These are phyloP conservation scores for Chydorus sphaericus DNA, from an alignment of 2,888 invertebrate genomes.

Conservation along the genomic window DNA sequence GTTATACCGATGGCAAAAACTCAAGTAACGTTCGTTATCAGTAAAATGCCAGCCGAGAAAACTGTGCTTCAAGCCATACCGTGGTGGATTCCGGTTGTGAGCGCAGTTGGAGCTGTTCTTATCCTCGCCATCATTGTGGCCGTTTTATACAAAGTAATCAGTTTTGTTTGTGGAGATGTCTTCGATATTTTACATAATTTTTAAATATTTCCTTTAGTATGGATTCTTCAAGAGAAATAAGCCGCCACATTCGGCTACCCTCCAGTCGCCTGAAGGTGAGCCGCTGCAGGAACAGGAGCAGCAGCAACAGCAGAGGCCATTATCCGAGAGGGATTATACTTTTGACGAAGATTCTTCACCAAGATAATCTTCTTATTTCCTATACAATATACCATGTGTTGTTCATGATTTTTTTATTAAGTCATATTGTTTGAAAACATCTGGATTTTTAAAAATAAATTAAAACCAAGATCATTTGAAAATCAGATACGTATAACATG, in stretches of 20 bases:
- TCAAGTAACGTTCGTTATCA: background rate
- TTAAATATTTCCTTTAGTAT: background rate
- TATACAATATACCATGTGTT: no score
- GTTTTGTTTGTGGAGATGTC: no score
- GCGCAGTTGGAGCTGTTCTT: background rate
- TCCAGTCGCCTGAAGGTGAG: background rate
- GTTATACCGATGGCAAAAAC: background rate
- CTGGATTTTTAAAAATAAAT: no score
- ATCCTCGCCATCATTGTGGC: background rate
- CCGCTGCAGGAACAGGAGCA: background rate
- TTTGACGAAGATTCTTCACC: background rate
- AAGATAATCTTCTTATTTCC: no score
- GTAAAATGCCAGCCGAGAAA: background rate
- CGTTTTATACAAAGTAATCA: background rate
- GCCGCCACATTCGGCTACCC: background rate
- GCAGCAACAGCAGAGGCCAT: background rate
- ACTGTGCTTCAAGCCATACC: background rate
- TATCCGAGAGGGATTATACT: background rate
- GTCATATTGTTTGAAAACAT: no score
- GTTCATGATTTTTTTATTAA: no score
- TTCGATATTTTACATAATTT: no score
- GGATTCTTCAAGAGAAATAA: constrained; percentile 1
- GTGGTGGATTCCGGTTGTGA: background rate
- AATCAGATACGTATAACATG: no score
- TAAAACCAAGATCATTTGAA: no score